phyloP scores from a whole-genome alignment of 2,113 vertebrate genomes.

The Silurus asotus region DNA sequence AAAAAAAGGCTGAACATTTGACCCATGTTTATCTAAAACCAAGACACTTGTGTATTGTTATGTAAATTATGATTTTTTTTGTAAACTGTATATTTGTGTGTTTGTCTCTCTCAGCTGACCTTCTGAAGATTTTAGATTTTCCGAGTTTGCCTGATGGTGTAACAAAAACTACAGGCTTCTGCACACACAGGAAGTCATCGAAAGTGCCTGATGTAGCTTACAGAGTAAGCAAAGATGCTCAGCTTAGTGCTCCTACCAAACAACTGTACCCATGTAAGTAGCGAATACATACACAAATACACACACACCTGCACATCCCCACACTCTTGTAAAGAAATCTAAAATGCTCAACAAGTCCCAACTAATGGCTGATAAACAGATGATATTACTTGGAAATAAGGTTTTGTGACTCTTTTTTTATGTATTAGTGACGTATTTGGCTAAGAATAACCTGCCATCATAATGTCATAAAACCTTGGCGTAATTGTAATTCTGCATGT shows the following conservation, averaged over 20 bases:
- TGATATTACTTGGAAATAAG: not conserved
- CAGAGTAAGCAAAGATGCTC: slow-evolving; percentile 89
- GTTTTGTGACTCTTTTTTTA: slow-evolving; percentile 17
- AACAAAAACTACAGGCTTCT: slow-evolving; percentile 89
- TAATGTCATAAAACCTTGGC: not conserved
- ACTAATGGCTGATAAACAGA: not conserved
- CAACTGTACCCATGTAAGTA: slow-evolving; percentile 88
- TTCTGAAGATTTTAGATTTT: slow-evolving; percentile 98
- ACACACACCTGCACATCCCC: not conserved
- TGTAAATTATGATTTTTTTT: slow-evolving; percentile 1
- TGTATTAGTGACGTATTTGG: not conserved
- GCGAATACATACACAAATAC: not conserved
- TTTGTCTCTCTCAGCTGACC: slow-evolving; percentile 76
- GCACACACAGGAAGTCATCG: slow-evolving; percentile 83
- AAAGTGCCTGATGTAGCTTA: slow-evolving; percentile 91
- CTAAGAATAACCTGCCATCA: not conserved
- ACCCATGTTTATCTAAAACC: slow-evolving; percentile 4
- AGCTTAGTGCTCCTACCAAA: slow-evolving; percentile 93
- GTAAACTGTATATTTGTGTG: not conserved
- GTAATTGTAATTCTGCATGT: not conserved
- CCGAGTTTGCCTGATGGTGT: slow-evolving; percentile 93
- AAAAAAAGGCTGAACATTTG: not conserved
- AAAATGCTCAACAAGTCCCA: not conserved
- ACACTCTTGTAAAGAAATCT: not conserved
- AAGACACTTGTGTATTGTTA: slow-evolving; percentile 1